Percentiles rank a stretch among this genome's conserved stretches.
Conservation (phyloP, 2,113 vertebrate species). For the Gymnorhina tibicen region DNA sequence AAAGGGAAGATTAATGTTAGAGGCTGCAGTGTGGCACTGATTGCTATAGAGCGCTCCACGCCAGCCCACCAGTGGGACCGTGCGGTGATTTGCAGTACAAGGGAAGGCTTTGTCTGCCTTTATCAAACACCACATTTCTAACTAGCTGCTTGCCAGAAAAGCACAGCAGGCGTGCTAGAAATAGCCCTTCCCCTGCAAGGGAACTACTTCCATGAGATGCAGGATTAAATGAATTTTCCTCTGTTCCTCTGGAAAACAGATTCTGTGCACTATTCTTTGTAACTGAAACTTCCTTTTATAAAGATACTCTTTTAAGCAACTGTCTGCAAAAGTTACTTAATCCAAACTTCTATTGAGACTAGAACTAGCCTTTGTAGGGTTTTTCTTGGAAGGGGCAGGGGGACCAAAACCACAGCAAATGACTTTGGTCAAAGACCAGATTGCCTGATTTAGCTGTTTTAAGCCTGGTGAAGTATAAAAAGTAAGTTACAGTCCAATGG, state of each 20-base stretch:
- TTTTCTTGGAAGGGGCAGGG: not conserved
- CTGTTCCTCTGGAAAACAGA: constrained; percentile 40
- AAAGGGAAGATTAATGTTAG: constrained; percentile 57
- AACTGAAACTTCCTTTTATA: not conserved
- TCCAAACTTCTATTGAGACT: not conserved
- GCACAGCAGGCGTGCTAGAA: constrained; percentile 73
- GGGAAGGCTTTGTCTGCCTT: constrained; percentile 81
- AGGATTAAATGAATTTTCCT: constrained; percentile 13
- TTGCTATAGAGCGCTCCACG: constrained; percentile 62
- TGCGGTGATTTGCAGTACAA: constrained; percentile 79
- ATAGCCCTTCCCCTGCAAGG: constrained; percentile 72
- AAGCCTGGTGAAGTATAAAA: not conserved
- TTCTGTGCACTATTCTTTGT: not conserved
- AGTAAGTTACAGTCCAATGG: not conserved
- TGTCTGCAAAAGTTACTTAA: not conserved
- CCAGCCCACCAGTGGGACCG: constrained; percentile 68
- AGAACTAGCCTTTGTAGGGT: not conserved
- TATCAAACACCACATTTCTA: constrained; percentile 67
- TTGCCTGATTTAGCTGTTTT: not conserved
- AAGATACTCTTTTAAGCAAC: not conserved
- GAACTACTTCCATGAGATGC: constrained; percentile 26
- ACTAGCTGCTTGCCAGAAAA: constrained; percentile 66
- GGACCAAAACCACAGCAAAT: not conserved
- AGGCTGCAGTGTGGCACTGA: constrained; percentile 64
- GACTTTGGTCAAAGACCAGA: not conserved